Evolutionary conservation across 64 coral and sea anemone species (phyloP), one percentile per base, ranked within the genome.

Genomic region (Catalaphyllia jardinei): DNA sequence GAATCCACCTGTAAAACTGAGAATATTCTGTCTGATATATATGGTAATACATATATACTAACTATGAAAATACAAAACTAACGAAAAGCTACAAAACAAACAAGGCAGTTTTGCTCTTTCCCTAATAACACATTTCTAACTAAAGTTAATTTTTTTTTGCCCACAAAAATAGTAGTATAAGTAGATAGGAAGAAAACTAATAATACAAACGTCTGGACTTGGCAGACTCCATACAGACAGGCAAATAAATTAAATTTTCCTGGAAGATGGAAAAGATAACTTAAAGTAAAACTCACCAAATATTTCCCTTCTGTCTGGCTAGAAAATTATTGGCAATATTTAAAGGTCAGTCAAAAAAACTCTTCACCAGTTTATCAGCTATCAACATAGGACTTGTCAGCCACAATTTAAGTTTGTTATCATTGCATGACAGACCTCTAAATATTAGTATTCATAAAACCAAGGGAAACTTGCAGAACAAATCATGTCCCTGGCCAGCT

Each of bases 361-460:
- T 46, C 42, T 71, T 85, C 62, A n/a, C 10, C 12, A 49, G 9
- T 49, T 13, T 29, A 17, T 71, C 6, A 4, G 62, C 11, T n/a
- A 52, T 29, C 20, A 28, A 71, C 15, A 84, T 49, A 8, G 10
- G 29, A 30, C 30, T 35, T 65, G 18, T 61, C 17, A 33, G 60
- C 19, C 20, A 22, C 0, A 65, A 63, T 63, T 80, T 61, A 62
- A 2, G 78, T 60, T 62, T 4, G 14, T 33, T 31, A 80, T 31
- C 25, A 15, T 80, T 85, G 62, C 62, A 71, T 63, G 62, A 63
- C 81, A 71, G 33, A 71, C 17, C 7, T 85, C 8, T 12, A 38
- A 71, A 85, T 71, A 83, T 63, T 69, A 85, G 39, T 85, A 71
- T 85, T 85, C 60, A 85, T 71, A 50, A 51, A 51, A 64, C 12